Conservation (phyloP, 2,797 vertebrate species). For the Florisuga fusca region DNA sequence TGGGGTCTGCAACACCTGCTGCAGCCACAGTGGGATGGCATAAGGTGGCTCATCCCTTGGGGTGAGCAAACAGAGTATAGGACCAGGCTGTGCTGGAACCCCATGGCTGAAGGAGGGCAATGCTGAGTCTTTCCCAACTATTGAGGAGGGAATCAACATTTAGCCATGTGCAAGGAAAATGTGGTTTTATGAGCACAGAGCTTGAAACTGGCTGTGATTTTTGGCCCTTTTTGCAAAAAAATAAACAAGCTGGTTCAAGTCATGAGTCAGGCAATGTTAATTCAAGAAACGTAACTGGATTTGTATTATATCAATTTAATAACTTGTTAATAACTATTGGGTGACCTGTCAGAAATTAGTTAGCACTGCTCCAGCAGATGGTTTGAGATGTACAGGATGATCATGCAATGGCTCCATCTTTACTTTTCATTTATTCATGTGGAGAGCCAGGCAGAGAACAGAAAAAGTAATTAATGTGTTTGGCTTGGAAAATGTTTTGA, state of each 20-base stretch:
- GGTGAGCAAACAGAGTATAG: rapidly evolving
- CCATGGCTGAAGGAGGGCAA: background rate
- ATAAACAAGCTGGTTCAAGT: background rate
- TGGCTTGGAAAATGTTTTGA: constrained; percentile 46
- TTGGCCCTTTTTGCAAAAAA: background rate
- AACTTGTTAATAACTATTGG: constrained; percentile 37
- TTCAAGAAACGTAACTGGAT: background rate
- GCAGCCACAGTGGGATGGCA: background rate
- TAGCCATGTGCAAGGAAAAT: background rate
- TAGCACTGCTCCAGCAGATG: background rate
- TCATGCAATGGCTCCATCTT: background rate
- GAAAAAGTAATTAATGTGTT: constrained; percentile 54
- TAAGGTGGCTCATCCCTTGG: background rate
- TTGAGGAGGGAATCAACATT: background rate
- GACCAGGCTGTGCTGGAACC: background rate
- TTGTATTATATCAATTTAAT: constrained; percentile 15
- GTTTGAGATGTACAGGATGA: background rate
- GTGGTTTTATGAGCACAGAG: background rate
- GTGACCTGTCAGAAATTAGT: constrained; percentile 20
- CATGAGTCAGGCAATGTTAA: background rate
- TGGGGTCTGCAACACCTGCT: background rate
- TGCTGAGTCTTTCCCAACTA: background rate
- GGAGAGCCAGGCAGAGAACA: constrained; percentile 19
- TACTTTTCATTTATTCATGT: constrained; percentile 58
- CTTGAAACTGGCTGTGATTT: background rate